These are phyloP conservation scores for Campoplex nolae DNA, from an alignment of 2,888 invertebrate genomes.

Conservation along the genomic window DNA sequence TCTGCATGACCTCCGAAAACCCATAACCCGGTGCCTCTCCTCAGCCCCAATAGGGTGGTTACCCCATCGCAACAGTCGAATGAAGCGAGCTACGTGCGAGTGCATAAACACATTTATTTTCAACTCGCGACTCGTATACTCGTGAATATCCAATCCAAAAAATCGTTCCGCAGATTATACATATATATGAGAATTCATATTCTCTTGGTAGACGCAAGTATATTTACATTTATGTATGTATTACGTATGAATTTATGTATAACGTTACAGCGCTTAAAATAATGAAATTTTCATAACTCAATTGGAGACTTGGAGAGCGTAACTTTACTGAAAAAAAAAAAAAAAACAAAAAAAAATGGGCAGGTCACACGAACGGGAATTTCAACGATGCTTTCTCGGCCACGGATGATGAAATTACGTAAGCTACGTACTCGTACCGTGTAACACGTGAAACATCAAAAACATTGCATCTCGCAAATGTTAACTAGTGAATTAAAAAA, in stretches of 20 bases:
- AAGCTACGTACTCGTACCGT: background rate
- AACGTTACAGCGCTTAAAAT: conserved; percentile 1
- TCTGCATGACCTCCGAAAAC: conserved; percentile 13
- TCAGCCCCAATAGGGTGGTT: background rate
- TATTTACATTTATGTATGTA: conserved; percentile 6
- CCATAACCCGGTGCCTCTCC: background rate
- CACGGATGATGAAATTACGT: conserved; percentile 3
- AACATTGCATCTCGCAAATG: conserved; percentile 6
- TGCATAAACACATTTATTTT: conserved; percentile 60
- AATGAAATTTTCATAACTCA: conserved; percentile 54
- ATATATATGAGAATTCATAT: background rate
- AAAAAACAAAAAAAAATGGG: background rate
- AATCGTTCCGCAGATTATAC: conserved; percentile 11
- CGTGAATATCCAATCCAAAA: conserved; percentile 40
- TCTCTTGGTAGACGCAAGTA: background rate
- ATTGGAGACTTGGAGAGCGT: conserved; percentile 22
- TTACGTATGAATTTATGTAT: background rate
- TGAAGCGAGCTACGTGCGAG: conserved; percentile 63
- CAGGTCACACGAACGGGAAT: background rate
- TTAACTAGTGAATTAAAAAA: background rate
- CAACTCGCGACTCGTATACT: conserved; percentile 18
- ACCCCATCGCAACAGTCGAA: conserved; percentile 24
- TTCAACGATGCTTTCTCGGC: background rate
- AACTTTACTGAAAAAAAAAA: conserved; percentile 2
- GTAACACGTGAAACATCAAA: conserved; percentile 7